Base-by-base conservation (phyloP, 2,797 vertebrate species). In the Centropyge bicolor region DNA sequence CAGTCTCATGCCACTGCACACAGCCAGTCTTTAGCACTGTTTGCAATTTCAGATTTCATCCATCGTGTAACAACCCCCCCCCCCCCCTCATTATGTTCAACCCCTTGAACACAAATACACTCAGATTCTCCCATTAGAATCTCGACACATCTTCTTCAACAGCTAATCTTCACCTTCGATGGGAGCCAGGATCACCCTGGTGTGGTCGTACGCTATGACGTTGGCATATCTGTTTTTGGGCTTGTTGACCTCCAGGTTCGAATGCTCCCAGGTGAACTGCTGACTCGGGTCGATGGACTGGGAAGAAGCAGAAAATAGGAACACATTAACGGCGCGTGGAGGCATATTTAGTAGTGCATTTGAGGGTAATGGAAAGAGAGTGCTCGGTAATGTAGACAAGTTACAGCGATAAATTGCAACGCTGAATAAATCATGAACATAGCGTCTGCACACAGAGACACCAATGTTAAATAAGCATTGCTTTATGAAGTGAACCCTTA, bases 201-300 rank as follows among this genome's bases (percentile, higher is more conserved):
- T 99, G 86, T 99, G 98, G 94, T 99, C 98, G 3, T 99, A 99
- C 1, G 98, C 98, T 0, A 99, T 99, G 73, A 99, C 98, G 3
- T 99, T 99, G 0, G 98, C 98, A 0, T 99, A 99, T 65, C 98
- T 97, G 92, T 99, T 99, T 89, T 99, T 99, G 67, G 98, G 97
- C 79, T 99, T 99, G 96, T 99, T 99, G 80, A 98, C 97, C 68
- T 99, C 98, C 64, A 99, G 96, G 95, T 99, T 99, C 13, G 98
- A 99, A 67, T 99, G 97, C 49, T 99, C 98, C 98, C 98, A 99
- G 2, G 97, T 99, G 94, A 99, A 99, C 94, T 99, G 98, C 95
- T 99, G 98, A 46, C 98, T 97, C 0, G 98, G 98, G 79, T 99
- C 98, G 3, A 99, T 97, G 67, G 98, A 99, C 98, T 99, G 90